Evolutionary conservation across 2,113 vertebrate species (phyloP).

Genomic region (Montifringilla adamsi): DNA sequence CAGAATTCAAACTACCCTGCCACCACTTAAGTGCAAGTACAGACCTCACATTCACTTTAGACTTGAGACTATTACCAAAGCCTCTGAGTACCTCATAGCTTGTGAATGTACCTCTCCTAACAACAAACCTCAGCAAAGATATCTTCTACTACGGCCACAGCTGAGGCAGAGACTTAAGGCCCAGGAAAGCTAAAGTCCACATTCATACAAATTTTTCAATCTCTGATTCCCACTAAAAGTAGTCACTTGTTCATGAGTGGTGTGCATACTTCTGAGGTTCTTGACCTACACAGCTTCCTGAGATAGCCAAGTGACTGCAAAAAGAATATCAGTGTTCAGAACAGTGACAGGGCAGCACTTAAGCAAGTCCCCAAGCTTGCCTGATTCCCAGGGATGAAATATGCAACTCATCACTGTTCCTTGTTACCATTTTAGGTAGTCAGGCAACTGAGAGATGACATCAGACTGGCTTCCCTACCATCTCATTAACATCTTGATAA

Average conservation of each 20-base stretch:
- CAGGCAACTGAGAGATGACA: neutral
- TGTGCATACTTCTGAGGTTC: neutral
- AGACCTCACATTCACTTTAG: neutral
- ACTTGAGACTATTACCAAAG: neutral
- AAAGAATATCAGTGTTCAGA: neutral
- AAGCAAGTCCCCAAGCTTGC: neutral
- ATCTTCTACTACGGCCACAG: neutral
- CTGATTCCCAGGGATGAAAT: neutral
- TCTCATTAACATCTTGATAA: constrained; percentile 36
- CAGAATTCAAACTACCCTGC: neutral
- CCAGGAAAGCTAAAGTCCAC: neutral
- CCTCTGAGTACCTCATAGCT: neutral
- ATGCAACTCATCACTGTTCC: neutral
- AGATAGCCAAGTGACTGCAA: neutral
- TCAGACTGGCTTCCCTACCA: constrained; percentile 8
- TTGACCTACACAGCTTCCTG: neutral
- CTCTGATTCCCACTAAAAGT: neutral
- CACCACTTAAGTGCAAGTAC: neutral
- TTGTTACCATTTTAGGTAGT: constrained; percentile 36
- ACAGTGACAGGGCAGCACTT: neutral
- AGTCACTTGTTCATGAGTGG: neutral
- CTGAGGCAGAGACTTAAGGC: neutral
- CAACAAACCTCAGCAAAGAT: neutral
- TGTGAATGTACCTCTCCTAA: neutral
- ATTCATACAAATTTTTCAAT: neutral